A percentile compares a stretch with the other conserved stretches of the same genome.
Conservation (phyloP, 2,797 vertebrate genomes). For the Rallus crepitans region DNA sequence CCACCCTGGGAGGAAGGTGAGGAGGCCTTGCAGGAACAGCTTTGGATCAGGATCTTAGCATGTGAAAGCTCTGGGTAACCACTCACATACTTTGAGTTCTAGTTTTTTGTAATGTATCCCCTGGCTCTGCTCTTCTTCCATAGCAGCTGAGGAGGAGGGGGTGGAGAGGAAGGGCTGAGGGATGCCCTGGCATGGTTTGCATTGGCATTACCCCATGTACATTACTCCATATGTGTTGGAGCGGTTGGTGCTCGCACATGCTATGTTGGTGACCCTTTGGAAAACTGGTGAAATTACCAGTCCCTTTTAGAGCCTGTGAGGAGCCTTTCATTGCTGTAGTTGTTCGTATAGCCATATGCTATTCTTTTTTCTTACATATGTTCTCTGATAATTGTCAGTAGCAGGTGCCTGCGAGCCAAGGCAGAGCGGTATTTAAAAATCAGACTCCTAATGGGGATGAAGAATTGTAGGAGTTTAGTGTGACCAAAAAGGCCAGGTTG, state of each 20-base stretch:
- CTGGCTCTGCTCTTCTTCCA: background rate
- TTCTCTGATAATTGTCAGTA: conserved; percentile 55
- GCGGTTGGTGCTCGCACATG: rapidly evolving
- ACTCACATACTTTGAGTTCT: background rate
- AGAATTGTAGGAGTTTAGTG: background rate
- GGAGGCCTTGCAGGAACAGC: background rate
- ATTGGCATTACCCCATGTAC: rapidly evolving
- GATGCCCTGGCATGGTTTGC: background rate
- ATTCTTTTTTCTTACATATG: conserved; percentile 41
- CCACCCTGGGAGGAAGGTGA: background rate
- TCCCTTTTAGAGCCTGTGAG: background rate
- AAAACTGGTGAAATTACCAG: background rate
- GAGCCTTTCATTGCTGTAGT: background rate
- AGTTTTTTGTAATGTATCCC: background rate
- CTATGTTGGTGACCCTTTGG: rapidly evolving
- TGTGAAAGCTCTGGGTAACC: rapidly evolving
- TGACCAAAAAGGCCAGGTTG: background rate
- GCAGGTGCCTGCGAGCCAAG: background rate
- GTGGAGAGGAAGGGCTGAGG: background rate
- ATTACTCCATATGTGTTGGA: too few relatives aligned
- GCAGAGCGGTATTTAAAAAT: conserved; percentile 6
- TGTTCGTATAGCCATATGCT: conserved; percentile 49
- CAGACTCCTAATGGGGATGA: background rate
- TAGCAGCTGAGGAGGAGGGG: background rate
- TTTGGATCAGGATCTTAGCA: background rate